Percentiles rank a stretch among this genome's conserved stretches.
Conservation (phyloP, 2,797 vertebrate genomes). For the Hemitrygon akajei region DNA sequence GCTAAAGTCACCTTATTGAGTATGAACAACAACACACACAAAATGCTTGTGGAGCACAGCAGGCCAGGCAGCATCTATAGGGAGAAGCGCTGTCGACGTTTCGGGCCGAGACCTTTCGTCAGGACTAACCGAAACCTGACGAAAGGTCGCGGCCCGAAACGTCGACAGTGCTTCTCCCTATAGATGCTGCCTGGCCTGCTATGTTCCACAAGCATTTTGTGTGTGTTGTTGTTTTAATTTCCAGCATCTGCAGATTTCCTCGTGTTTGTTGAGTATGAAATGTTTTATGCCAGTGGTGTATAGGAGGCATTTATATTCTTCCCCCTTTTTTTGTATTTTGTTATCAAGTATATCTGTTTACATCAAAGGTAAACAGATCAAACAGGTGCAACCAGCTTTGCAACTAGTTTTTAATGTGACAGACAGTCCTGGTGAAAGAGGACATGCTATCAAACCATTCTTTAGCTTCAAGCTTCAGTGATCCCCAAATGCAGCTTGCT, state of each 20-base stretch:
- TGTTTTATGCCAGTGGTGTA: not conserved
- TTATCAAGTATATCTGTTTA: not conserved
- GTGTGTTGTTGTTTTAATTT: too few relatives aligned
- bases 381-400: not conserved
- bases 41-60: too few relatives aligned
- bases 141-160: too few relatives aligned
- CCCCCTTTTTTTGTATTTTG: not conserved
- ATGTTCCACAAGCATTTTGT: too few relatives aligned
- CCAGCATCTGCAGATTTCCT: too few relatives aligned
- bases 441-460: not conserved
- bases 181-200: too few relatives aligned
- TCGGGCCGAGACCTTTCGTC: too few relatives aligned
- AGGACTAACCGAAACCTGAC: too few relatives aligned
- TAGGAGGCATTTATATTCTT: not conserved
- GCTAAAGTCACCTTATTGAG: not conserved
- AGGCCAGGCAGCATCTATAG: too few relatives aligned
- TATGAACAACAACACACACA: too few relatives aligned
- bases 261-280: not conserved
- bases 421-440: not conserved
- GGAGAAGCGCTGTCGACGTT: too few relatives aligned
- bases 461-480: slow-evolving; percentile 13
- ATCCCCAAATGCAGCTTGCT: not conserved
- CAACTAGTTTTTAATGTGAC: slow-evolving; percentile 7
- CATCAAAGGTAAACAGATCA: not conserved
- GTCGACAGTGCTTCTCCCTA: too few relatives aligned